phyloP scores from a whole-genome alignment of 2,113 vertebrate species.

The Leucopternis melanops region DNA sequence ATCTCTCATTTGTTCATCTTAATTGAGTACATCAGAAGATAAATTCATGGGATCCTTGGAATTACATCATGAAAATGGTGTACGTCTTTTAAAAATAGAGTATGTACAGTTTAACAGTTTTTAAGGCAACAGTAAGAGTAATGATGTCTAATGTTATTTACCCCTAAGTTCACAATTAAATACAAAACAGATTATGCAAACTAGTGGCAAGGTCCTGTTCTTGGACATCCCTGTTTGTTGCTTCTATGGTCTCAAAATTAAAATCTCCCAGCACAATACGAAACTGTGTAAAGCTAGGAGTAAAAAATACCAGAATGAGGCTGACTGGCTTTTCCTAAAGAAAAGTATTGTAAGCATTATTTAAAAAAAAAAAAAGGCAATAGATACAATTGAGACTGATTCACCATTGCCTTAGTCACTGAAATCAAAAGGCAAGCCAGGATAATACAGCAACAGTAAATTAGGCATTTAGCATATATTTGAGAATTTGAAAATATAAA shows the following conservation, averaged over 20 bases:
- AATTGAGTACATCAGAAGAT: too few relatives aligned
- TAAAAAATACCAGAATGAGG: background rate
- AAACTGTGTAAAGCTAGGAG: slow-evolving; percentile 72
- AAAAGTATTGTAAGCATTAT: background rate
- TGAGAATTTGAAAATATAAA: background rate
- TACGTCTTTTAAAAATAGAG: too few relatives aligned
- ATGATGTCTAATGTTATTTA: too few relatives aligned
- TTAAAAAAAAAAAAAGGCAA: background rate
- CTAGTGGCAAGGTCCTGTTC: too few relatives aligned
- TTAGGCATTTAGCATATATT: fast-evolving
- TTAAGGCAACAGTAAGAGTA: too few relatives aligned
- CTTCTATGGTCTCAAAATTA: slow-evolving; percentile 66
- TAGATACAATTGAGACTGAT: background rate
- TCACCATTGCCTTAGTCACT: background rate
- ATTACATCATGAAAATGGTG: too few relatives aligned
- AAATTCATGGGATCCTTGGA: too few relatives aligned
- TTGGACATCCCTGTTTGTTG: slow-evolving; percentile 52
- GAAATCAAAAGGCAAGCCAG: background rate
- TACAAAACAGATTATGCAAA: too few relatives aligned
- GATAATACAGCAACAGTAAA: background rate
- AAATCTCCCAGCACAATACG: slow-evolving; percentile 75
- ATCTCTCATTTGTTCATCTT: too few relatives aligned
- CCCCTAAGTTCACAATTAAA: too few relatives aligned
- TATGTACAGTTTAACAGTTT: too few relatives aligned
- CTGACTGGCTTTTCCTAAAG: background rate